These are phyloP conservation scores for Luidia sarsii DNA, from an alignment of 53 echinoderm and acorn worm species.

Conservation along the genomic window DNA sequence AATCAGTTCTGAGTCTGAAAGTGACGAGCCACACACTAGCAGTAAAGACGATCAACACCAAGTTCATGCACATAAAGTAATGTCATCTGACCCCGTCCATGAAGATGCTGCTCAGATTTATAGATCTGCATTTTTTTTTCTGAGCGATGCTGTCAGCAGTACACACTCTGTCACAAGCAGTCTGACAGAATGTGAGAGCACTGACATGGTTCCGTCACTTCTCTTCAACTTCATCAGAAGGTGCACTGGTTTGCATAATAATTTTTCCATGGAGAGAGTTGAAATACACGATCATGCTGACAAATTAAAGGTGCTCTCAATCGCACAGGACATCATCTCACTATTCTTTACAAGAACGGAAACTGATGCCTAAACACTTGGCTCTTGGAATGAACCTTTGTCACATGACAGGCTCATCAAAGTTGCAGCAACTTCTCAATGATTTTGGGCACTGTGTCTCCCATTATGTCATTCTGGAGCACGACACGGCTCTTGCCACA, in stretches of 20 bases:
- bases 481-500: constrained; percentile 77
- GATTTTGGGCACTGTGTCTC: constrained; percentile 45
- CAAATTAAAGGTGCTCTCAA: constrained; percentile 29
- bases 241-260: constrained; percentile 26
- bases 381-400: constrained; percentile 73
- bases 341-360: constrained; percentile 39
- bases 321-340: constrained; percentile 65
- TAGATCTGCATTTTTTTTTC: constrained; percentile 12
- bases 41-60: not conserved
- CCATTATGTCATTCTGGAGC: constrained; percentile 60
- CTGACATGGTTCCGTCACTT: constrained; percentile 19
- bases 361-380: constrained; percentile 65
- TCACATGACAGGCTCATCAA: constrained; percentile 75
- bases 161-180: not conserved
- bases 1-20: too few species aligned
- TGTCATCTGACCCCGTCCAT: not conserved
- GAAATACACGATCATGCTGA: constrained; percentile 21
- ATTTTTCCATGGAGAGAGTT: not conserved
- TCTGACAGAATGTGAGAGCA: constrained; percentile 15
- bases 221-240: constrained; percentile 46
- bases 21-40: constrained; percentile 13
- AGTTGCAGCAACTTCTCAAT: constrained; percentile 46
- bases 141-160: constrained; percentile 1
- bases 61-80: not conserved
- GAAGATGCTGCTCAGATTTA: constrained; percentile 14